Percentiles rank a stretch among this genome's conserved stretches.
These are phyloP conservation scores for Halcyon chelicuti DNA, from an alignment of 2,797 vertebrate genomes.

Conservation along the genomic window DNA sequence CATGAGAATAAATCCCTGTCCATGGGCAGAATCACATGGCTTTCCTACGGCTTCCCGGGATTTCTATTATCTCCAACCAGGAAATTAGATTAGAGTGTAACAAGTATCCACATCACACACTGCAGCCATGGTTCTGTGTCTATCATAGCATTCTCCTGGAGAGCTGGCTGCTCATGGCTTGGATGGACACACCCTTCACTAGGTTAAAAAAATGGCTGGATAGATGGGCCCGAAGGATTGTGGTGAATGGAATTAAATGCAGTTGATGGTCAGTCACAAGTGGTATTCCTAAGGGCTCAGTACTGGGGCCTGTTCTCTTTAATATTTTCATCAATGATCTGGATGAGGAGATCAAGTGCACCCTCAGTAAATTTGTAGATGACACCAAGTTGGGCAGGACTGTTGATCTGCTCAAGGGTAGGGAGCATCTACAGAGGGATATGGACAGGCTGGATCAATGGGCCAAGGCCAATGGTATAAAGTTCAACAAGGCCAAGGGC, in stretches of 20 bases:
- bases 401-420: background rate
- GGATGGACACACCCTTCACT: background rate
- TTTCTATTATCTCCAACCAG: background rate
- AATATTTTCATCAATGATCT: background rate
- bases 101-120: background rate
- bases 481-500: background rate
- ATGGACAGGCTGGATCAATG: background rate
- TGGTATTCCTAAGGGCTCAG: background rate
- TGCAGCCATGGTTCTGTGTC: background rate
- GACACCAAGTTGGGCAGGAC: too few relatives aligned
- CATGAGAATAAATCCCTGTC: background rate
- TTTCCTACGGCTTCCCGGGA: background rate
- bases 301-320: background rate
- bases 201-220: background rate
- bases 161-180: background rate
- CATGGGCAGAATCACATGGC: background rate
- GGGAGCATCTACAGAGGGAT: background rate
- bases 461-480: background rate
- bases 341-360: background rate
- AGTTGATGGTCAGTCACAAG: background rate
- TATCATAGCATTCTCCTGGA: background rate
- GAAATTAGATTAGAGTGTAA: background rate
- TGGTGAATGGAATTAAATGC: background rate
- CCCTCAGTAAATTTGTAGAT: background rate
- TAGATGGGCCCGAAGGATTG: background rate